Evolutionary conservation across 2,888 invertebrate species (phyloP), one percentile per base, ranked within the genome.

Genomic region (Ctena decussata): DNA sequence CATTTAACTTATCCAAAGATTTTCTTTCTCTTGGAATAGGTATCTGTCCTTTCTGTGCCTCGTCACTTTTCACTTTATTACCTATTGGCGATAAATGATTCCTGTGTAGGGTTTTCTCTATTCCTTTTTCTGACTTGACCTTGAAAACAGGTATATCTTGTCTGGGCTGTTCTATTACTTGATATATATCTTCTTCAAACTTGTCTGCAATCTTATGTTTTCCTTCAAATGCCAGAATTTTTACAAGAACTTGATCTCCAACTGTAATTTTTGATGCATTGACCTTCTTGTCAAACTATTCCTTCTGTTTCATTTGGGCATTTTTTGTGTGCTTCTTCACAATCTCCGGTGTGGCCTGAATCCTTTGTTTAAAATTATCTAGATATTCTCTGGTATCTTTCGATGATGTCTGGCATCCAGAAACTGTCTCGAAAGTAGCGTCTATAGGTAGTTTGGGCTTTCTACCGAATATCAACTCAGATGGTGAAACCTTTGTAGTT

Each of bases 401-500:
- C 5, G 11, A 11, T 6, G 3, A 5, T 12, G n/a, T 27, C 41
- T 41, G 41, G 5, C 37, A 3, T 6, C 21, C 11, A 2, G 3
- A 11, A 35, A 27, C 30, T 12, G 65, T 35, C 27, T 65, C 65
- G 27, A 75, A 80, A 12, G 27, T 30, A 24, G 65, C 11, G 21
- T 65, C 65, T 12, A 65, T 11, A n/a, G n/a, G n/a, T 65, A 35
- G n/a, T n/a, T n/a, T n/a, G n/a, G n/a, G n/a, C n/a, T n/a, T n/a
- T n/a, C n/a, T n/a, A n/a, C n/a, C n/a, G n/a, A n/a, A n/a, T n/a
- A n/a, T n/a, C n/a, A n/a, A n/a, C n/a, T n/a, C n/a, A n/a, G n/a
- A n/a, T n/a, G 82, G 82, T 8, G 78, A 37, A 11, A 65, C 11
- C 41, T 77, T 69, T 8, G 78, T 82, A 6, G 78, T n/a, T n/a